phyloP scores from a whole-genome alignment of 2,113 vertebrate species.

The Scopus umbretta region DNA sequence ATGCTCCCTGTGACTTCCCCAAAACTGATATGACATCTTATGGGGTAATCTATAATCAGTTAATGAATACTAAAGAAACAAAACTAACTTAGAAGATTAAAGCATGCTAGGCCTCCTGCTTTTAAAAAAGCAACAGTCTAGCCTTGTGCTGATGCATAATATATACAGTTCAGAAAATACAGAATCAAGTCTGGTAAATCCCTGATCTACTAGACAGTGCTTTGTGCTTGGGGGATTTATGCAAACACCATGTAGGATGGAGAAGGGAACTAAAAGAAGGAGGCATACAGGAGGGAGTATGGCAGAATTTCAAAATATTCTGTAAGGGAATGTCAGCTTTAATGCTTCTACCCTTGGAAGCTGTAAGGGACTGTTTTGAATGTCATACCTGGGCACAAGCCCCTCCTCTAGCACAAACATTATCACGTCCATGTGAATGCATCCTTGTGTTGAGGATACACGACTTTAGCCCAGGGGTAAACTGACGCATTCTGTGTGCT shows the following conservation, averaged over 20 bases:
- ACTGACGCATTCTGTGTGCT: rapidly evolving
- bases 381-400: not conserved
- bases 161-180: not conserved
- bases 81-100: not conserved
- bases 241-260: not conserved
- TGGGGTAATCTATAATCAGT: not conserved
- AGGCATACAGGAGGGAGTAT: not conserved
- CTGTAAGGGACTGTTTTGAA: not conserved
- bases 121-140: not conserved
- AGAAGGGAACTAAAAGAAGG: not conserved
- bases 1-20: not conserved
- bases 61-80: not conserved
- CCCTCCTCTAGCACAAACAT: not conserved
- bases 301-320: not conserved
- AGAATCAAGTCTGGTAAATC: not conserved
- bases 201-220: not conserved
- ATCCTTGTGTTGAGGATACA: not conserved
- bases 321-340: not conserved
- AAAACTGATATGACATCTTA: not conserved
- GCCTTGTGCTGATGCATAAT: not conserved
- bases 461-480: not conserved
- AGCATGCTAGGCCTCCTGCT: not conserved
- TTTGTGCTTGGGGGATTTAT: not conserved
- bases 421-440: not conserved
- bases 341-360: not conserved